phyloP scores from a whole-genome alignment of 1,140 invertebrate species.

The Megalonaias nervosa region DNA sequence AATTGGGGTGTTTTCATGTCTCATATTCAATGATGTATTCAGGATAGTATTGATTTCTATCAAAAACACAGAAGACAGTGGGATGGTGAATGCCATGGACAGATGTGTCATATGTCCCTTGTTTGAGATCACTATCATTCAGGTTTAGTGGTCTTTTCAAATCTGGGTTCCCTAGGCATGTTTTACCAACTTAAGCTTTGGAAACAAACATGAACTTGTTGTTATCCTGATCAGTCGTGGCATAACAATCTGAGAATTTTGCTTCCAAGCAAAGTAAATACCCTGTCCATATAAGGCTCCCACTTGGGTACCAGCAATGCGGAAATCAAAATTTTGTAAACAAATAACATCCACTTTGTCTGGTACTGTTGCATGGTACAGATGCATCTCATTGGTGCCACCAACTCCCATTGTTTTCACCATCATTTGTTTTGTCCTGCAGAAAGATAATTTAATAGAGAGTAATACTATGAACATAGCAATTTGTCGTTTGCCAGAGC shows the following conservation, averaged over 20 bases:
- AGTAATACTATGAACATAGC: too few species aligned
- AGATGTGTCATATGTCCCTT: constrained; percentile 43
- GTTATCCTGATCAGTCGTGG: constrained; percentile 16
- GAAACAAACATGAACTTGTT: constrained; percentile 44
- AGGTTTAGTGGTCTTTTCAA: constrained; percentile 35
- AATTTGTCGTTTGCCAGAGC: too few species aligned
- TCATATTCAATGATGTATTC: constrained; percentile 56
- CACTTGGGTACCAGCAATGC: constrained; percentile 36
- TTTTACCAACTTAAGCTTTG: constrained; percentile 38
- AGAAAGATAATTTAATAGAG: constrained; percentile 1
- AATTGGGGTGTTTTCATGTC: too few species aligned
- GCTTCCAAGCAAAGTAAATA: constrained; percentile 47
- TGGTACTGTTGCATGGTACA: constrained; percentile 48
- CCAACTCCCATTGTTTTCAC: constrained; percentile 26
- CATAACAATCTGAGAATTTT: constrained; percentile 44
- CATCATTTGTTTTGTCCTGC: constrained; percentile 39
- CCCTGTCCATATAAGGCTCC: constrained; percentile 47
- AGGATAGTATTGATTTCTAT: constrained; percentile 55
- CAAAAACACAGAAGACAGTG: constrained; percentile 53
- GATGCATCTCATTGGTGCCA: constrained; percentile 32
- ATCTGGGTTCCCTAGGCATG: constrained; percentile 16
- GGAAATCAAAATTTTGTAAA: constrained; percentile 45
- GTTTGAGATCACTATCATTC: constrained; percentile 19
- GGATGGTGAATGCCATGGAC: constrained; percentile 46
- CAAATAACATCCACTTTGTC: constrained; percentile 35